These are phyloP conservation scores for Habroteleia sp. DNA, from an alignment of 2,888 invertebrate species.

Conservation along the genomic window DNA sequence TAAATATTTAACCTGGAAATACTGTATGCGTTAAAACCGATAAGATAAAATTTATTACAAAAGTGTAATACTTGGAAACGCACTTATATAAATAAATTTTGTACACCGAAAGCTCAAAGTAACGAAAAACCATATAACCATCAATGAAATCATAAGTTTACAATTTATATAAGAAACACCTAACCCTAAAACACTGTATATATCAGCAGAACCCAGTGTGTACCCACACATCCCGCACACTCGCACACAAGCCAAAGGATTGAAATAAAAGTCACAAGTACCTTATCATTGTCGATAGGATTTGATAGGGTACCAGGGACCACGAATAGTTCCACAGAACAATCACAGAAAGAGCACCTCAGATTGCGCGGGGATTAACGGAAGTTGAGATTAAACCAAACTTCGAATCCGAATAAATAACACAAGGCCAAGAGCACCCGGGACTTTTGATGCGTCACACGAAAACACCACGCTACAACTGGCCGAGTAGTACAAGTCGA, in stretches of 20 bases:
- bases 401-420: constrained; percentile 3
- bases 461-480: constrained; percentile 30
- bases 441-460: constrained; percentile 4
- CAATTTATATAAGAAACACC: no score
- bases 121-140: no score
- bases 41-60: no score
- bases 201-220: background rate
- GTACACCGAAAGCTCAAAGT: no score
- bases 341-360: constrained; percentile 44
- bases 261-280: constrained; percentile 21
- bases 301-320: constrained; percentile 11
- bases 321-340: constrained; percentile 32
- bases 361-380: constrained; percentile 5
- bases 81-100: no score
- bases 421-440: constrained; percentile 3
- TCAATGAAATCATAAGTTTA: no score
- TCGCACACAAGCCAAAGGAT: background rate
- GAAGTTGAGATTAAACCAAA: background rate
- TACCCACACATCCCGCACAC: background rate
- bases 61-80: no score
- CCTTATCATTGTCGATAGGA: constrained; percentile 39
- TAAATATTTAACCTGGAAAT: no score
- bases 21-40: no score
- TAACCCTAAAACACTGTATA: constrained; percentile 21
- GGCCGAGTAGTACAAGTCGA: constrained; percentile 36